phyloP scores from a whole-genome alignment of 2,113 vertebrate genomes.

The Gymnarchus niloticus region DNA sequence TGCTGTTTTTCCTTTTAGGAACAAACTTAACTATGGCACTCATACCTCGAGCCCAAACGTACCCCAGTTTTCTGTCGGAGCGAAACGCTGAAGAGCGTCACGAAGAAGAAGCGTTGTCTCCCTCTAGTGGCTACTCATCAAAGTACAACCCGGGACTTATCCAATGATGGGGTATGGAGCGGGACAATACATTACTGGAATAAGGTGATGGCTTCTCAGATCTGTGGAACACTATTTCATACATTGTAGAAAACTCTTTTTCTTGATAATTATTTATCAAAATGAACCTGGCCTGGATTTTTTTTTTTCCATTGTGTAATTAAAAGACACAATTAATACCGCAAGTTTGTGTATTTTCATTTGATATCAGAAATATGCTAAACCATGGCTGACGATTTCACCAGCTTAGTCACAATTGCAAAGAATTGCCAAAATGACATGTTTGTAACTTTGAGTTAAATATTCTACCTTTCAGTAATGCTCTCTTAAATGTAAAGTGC shows the following conservation, averaged over 20 bases:
- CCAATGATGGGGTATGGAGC: conserved; percentile 72
- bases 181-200: conserved; percentile 57
- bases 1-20: conserved; percentile 52
- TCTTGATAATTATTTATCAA: neutral
- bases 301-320: neutral
- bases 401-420: conserved; percentile 17
- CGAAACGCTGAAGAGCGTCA: conserved; percentile 60
- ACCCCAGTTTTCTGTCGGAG: conserved; percentile 83
- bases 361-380: conserved; percentile 21
- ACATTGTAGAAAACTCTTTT: conserved; percentile 9
- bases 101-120: conserved; percentile 70
- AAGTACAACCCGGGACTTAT: conserved; percentile 76
- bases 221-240: conserved; percentile 46
- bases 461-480: neutral
- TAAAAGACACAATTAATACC: conserved; percentile 9
- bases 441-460: neutral
- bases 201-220: conserved; percentile 49
- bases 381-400: conserved; percentile 11
- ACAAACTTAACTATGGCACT: conserved; percentile 70
- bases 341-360: neutral
- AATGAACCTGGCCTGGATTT: neutral
- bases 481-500: neutral
- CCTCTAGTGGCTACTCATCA: conserved; percentile 77
- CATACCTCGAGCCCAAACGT: conserved; percentile 89
- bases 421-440: conserved; percentile 20